These are phyloP conservation scores for Brachylomia viminalis DNA, from an alignment of 2,888 invertebrate species.

Conservation along the genomic window DNA sequence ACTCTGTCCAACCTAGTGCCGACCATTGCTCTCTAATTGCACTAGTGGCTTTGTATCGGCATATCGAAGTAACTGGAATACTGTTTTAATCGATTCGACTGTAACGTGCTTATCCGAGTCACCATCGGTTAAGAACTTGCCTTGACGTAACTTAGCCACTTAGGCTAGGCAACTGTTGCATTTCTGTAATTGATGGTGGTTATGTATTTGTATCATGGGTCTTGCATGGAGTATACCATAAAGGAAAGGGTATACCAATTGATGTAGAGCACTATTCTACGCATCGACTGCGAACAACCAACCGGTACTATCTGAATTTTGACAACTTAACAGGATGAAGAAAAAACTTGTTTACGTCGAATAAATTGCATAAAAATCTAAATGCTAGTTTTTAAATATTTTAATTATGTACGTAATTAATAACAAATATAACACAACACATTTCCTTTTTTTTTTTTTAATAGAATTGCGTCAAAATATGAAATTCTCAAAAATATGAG, in stretches of 20 bases:
- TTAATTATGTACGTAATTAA: no score
- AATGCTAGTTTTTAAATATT: no score
- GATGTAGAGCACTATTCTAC: not conserved
- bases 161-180: slow-evolving; percentile 52
- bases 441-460: no score
- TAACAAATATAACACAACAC: no score
- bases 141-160: slow-evolving; percentile 27
- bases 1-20: not conserved
- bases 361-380: no score
- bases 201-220: slow-evolving; percentile 7
- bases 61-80: slow-evolving; percentile 31
- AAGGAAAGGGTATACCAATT: not conserved
- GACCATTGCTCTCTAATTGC: slow-evolving; percentile 35
- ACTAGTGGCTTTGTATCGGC: slow-evolving; percentile 26
- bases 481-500: no score
- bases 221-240: not conserved
- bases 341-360: no score
- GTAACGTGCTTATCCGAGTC: slow-evolving; percentile 50
- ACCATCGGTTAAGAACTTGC: slow-evolving; percentile 37
- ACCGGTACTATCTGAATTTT: no score
- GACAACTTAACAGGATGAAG: no score
- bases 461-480: no score
- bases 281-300: no score
- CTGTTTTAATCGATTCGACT: slow-evolving; percentile 58
- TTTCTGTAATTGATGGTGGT: slow-evolving; percentile 27